These are phyloP conservation scores for Neodiprion fabricii DNA, from an alignment of 1,140 invertebrate species.

Conservation along the genomic window DNA sequence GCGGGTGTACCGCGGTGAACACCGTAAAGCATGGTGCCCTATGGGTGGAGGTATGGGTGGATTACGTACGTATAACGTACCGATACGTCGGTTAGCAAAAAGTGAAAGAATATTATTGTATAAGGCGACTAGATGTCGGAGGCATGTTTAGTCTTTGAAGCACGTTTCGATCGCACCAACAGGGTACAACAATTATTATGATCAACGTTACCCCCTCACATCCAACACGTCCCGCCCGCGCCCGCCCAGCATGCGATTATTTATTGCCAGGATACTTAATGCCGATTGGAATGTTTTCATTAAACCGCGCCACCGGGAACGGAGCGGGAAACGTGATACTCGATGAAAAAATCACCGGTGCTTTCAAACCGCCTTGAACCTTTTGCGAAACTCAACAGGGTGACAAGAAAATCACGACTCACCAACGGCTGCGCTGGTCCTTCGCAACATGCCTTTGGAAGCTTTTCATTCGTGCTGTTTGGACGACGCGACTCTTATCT, in stretches of 20 bases:
- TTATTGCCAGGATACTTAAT: conserved; percentile 12
- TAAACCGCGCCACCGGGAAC: not conserved
- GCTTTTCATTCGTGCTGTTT: too few relatives aligned
- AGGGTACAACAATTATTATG: conserved; percentile 25
- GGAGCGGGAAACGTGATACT: conserved; percentile 1
- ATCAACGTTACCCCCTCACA: conserved; percentile 16
- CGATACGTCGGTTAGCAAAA: conserved; percentile 18
- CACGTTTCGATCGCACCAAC: conserved; percentile 27
- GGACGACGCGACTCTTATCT: too few relatives aligned
- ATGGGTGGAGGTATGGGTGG: too few relatives aligned
- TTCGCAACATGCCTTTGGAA: too few relatives aligned
- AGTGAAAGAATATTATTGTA: conserved; percentile 10
- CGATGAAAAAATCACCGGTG: not conserved
- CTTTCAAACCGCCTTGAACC: conserved; percentile 3
- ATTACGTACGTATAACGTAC: too few relatives aligned
- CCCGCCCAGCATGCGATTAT: conserved; percentile 1
- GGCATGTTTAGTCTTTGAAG: conserved; percentile 32
- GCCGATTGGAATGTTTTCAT: conserved; percentile 9
- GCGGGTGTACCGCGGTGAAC: too few relatives aligned
- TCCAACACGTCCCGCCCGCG: conserved; percentile 22
- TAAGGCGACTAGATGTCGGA: conserved; percentile 11
- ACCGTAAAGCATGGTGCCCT: too few relatives aligned
- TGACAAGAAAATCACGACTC: too few relatives aligned
- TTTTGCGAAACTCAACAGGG: not conserved
- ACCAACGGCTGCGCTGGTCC: too few relatives aligned